A percentile compares a stretch with the other conserved stretches of the same genome.
phyloP scores from a whole-genome alignment of 2,113 vertebrate species.

The Calyptomena viridis region DNA sequence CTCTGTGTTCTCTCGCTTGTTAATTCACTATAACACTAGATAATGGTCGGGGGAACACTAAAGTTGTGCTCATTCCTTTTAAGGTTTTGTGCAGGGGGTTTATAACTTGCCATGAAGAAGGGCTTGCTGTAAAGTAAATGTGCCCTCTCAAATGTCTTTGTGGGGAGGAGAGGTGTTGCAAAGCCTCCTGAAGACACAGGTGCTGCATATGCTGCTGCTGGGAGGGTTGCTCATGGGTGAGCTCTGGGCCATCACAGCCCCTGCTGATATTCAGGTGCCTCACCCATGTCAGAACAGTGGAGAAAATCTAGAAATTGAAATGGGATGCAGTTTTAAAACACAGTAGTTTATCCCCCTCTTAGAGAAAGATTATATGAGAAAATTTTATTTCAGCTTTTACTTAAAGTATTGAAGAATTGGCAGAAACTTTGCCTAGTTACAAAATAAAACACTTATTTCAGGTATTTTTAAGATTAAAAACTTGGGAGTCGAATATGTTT shows the following conservation, averaged over 20 bases:
- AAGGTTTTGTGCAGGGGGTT: not conserved
- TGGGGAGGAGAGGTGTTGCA: not conserved
- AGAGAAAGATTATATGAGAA: not conserved
- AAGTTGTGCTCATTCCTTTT: not conserved
- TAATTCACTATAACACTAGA: not conserved
- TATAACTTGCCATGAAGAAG: not conserved
- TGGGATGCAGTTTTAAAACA: not conserved
- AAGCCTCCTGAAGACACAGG: not conserved
- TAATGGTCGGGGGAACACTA: not conserved
- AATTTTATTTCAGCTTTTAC: not conserved
- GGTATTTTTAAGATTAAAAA: not conserved
- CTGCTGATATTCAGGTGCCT: not conserved
- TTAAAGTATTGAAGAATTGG: not conserved
- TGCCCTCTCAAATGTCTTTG: not conserved
- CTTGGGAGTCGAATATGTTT: not conserved
- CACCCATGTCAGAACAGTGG: not conserved
- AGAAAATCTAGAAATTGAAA: not conserved
- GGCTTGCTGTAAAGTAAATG: not conserved
- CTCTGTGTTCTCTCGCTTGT: not conserved
- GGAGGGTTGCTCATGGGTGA: not conserved
- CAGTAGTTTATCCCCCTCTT: not conserved
- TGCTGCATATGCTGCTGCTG: not conserved
- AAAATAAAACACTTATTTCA: not conserved
- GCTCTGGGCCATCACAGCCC: not conserved
- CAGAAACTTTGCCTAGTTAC: not conserved